Evolutionary conservation across 2,797 vertebrate genomes (phyloP).

Genomic region (Gambelia wislizenii): DNA sequence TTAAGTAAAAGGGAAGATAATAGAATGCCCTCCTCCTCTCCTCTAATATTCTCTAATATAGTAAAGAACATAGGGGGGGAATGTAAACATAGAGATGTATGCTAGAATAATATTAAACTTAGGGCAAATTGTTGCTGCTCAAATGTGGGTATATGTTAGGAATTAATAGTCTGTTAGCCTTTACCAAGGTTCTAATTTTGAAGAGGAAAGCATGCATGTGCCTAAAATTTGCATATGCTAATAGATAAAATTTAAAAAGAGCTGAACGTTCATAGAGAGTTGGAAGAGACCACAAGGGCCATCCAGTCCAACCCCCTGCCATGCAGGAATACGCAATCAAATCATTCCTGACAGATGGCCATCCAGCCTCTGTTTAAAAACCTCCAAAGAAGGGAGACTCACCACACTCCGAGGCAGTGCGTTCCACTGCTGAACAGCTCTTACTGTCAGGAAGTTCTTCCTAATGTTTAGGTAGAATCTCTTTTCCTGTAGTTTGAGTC

Average conservation of each 20-base stretch:
- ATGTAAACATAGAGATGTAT: not conserved
- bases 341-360: too few species aligned
- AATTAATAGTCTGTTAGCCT: not conserved
- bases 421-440: too few species aligned
- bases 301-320: too few species aligned
- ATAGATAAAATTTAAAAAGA: not conserved
- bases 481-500: too few species aligned
- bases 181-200: not conserved
- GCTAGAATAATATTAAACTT: slow-evolving; percentile 15
- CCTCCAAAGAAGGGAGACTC: too few species aligned
- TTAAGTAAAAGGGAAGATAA: slow-evolving; percentile 21
- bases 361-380: too few species aligned
- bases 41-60: not conserved
- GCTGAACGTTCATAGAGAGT: too few species aligned
- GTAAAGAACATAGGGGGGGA: slow-evolving; percentile 23
- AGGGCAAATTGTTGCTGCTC: not conserved
- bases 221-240: not conserved
- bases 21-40: not conserved
- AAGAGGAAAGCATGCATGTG: not conserved
- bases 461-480: too few species aligned
- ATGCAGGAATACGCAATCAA: too few species aligned
- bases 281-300: too few species aligned
- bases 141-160: slow-evolving; percentile 10
- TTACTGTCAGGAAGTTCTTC: too few species aligned
- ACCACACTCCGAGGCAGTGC: too few species aligned